These are phyloP conservation scores for Zaprionus vittiger DNA, from an alignment of 1,140 invertebrate species.

Conservation along the genomic window DNA sequence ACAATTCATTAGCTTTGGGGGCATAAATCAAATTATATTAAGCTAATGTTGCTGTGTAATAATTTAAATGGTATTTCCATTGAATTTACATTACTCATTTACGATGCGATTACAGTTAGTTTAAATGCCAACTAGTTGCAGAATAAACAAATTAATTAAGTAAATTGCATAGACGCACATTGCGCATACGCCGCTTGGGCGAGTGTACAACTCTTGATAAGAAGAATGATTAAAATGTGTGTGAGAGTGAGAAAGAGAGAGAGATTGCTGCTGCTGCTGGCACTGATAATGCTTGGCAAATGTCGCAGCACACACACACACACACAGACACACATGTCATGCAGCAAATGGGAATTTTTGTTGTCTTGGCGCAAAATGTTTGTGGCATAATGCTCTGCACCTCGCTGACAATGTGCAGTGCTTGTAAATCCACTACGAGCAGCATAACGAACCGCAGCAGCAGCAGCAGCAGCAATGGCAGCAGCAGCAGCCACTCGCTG, in stretches of 20 bases:
- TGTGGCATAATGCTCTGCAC: constrained; percentile 53
- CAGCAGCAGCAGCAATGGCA: constrained; percentile 31
- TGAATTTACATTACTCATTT: background rate
- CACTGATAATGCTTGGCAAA: constrained; percentile 45
- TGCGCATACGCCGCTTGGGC: constrained; percentile 8
- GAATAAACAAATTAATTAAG: constrained; percentile 1
- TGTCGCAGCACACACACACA: constrained; percentile 11
- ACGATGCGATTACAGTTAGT: background rate
- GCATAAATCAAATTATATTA: constrained; percentile 24
- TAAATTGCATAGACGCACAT: background rate
- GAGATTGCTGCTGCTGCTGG: constrained; percentile 37
- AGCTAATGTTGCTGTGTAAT: constrained; percentile 13
- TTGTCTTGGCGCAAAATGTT: constrained; percentile 67
- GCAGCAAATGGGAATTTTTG: constrained; percentile 53
- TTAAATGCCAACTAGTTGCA: constrained; percentile 8
- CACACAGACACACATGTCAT: constrained; percentile 4
- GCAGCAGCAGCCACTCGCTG: constrained; percentile 51
- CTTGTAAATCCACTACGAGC: constrained; percentile 53
- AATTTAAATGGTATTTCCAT: background rate
- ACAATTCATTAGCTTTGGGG: background rate
- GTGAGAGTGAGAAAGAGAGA: constrained; percentile 25
- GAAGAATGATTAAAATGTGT: constrained; percentile 71
- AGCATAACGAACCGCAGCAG: constrained; percentile 33
- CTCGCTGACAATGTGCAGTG: constrained; percentile 63
- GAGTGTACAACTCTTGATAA: constrained; percentile 60